Evolutionary conservation across 2,113 vertebrate species (phyloP), one percentile per base, ranked within the genome.

Genomic region (Eubucco bourcierii): DNA sequence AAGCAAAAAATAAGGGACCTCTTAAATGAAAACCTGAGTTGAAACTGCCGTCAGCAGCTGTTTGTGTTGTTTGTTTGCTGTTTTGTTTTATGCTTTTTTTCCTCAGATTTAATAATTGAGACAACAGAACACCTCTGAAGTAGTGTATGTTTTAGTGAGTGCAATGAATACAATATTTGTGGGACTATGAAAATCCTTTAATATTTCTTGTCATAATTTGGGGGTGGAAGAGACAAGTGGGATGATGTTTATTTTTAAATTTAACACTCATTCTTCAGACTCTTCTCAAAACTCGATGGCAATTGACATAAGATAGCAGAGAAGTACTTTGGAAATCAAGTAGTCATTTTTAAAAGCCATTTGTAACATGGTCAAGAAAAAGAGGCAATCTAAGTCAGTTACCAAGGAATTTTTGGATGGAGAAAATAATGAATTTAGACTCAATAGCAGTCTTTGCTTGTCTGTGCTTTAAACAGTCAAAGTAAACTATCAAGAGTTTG

Each of bases 371-470:
- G 64, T 91, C 56, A 76, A 92, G 63, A 64, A 93, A 85, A 90
- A 87, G 41, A 12, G 10, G 34, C n/a, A 64, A 14, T 88, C 33
- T 78, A 88, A 74, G 70, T 93, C 65, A 94, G 2, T 87, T 86
- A 76, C 46, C 84, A 52, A 83, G 18, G 39, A 23, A 71, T 80
- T 85, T 92, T 88, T 52, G 50, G 53, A 68, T 64, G 67, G 47
- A 28, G 67, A 56, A 82, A 79, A 16, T 90, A 6, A 68, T 80
- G 44, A 56, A 74, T 94, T 92, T 79, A 41, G 41, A 80, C 68
- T 93, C 92, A 77, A 66, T 90, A 84, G 61, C 50, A 78, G 44
- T 93, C 83, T 95, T 94, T n/a, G 31, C 33, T 84, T 67, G 24
- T n/a, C 55, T 70, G 17, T 74, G 50, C 33, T 90, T 96, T 56